These are phyloP conservation scores for Clytia hemisphaerica DNA, from an alignment of 30 jellyfish, hydroid and myxozoan genomes.

Conservation along the genomic window DNA sequence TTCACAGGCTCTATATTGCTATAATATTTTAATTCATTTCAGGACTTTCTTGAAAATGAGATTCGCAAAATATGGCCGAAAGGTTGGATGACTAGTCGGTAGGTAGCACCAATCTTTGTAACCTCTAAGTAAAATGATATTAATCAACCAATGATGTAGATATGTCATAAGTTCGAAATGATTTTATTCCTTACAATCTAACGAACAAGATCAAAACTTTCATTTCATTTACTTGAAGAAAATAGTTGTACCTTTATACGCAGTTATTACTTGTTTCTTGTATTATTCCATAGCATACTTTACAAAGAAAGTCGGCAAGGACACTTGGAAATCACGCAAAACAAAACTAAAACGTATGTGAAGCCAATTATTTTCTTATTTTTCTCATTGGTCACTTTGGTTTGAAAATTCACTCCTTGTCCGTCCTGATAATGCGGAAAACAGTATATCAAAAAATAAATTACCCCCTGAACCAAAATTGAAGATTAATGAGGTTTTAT, in stretches of 20 bases:
- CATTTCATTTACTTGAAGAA: not conserved
- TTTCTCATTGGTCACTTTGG: not conserved
- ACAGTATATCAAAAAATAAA: too few relatives aligned
- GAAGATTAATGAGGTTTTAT: too few relatives aligned
- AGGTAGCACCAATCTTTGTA: not conserved
- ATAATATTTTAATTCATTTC: not conserved
- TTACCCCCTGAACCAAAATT: too few relatives aligned
- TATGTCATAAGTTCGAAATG: too few relatives aligned
- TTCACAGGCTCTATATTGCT: not conserved
- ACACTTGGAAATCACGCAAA: conserved; percentile 81
- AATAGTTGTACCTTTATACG: not conserved
- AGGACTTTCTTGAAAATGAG: conserved; percentile 91
- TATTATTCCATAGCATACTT: conserved; percentile 50
- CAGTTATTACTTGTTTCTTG: not conserved
- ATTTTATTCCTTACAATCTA: not conserved
- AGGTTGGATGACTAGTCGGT: conserved; percentile 99
- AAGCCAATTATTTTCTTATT: too few relatives aligned
- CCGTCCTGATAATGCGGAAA: too few relatives aligned
- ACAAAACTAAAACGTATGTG: too few relatives aligned
- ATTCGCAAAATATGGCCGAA: conserved; percentile 93
- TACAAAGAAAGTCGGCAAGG: conserved; percentile 87
- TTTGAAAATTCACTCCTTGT: not conserved
- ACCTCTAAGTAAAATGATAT: too few relatives aligned
- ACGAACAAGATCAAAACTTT: not conserved
- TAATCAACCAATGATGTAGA: too few relatives aligned